Evolutionary conservation across 2,797 vertebrate species (phyloP).

Genomic region (Hippoglossus hippoglossus): DNA sequence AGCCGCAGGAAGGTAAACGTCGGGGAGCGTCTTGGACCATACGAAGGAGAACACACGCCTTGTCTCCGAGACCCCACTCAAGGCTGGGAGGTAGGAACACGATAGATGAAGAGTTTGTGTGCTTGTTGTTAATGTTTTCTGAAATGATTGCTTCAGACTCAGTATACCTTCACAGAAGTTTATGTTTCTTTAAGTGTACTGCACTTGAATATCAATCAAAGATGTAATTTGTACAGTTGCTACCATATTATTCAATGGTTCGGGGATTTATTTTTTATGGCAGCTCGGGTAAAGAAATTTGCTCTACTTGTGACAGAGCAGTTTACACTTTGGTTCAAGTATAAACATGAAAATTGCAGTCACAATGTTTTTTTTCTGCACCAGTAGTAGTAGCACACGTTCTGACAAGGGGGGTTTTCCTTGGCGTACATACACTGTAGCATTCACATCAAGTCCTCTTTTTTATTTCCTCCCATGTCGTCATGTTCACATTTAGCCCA

Average conservation of each 20-base stretch:
- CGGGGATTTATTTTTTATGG: constrained; percentile 14
- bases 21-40: constrained; percentile 94
- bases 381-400: constrained; percentile 27
- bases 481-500: constrained; percentile 70
- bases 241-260: constrained; percentile 2
- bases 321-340: constrained; percentile 23
- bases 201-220: neutral
- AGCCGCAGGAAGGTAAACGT: constrained; percentile 90
- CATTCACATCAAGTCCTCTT: constrained; percentile 48
- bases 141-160: constrained; percentile 1
- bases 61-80: constrained; percentile 86
- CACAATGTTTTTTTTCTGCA: constrained; percentile 31
- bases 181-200: neutral
- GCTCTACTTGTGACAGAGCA: constrained; percentile 8
- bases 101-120: neutral
- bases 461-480: constrained; percentile 62
- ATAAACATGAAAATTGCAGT: constrained; percentile 38
- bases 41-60: constrained; percentile 87
- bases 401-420: constrained; percentile 37
- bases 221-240: neutral
- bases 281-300: constrained; percentile 6
- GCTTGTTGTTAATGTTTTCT: neutral
- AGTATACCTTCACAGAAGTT: neutral
- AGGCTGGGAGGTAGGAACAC: constrained; percentile 94
- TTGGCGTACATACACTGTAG: constrained; percentile 37